phyloP scores from a whole-genome alignment of 2,888 invertebrate genomes.

The Synanthedon vespiformis region DNA sequence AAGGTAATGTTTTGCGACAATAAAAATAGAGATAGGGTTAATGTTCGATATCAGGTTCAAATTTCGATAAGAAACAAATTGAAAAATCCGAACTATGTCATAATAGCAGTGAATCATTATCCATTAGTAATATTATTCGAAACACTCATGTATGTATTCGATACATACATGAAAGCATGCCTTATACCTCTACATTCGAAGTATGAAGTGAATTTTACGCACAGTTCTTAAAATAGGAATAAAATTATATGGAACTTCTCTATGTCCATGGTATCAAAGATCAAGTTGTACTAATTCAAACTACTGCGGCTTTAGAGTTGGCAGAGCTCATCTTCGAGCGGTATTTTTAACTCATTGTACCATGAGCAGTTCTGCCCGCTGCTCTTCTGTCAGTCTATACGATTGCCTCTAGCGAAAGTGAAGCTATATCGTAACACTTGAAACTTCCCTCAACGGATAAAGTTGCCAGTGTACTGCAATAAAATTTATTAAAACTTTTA shows the following conservation, averaged over 20 bases:
- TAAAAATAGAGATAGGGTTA: conserved; percentile 9
- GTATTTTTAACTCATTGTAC: conserved; percentile 70
- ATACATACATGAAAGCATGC: too few relatives aligned
- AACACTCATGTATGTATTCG: too few relatives aligned
- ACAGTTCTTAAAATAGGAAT: conserved; percentile 11
- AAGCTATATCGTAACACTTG: conserved; percentile 21
- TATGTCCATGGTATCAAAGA: conserved; percentile 46
- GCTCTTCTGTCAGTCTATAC: conserved; percentile 53
- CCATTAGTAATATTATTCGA: too few relatives aligned
- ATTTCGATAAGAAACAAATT: neutral
- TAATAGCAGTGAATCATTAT: too few relatives aligned
- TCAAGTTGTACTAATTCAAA: conserved; percentile 54
- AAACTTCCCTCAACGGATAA: neutral
- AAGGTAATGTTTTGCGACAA: conserved; percentile 6
- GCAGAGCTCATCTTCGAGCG: conserved; percentile 67
- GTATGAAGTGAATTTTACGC: conserved; percentile 1
- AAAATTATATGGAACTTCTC: conserved; percentile 26
- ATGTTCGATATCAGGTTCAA: conserved; percentile 16
- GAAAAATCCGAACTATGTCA: too few relatives aligned
- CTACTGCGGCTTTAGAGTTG: conserved; percentile 48
- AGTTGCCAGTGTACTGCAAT: neutral
- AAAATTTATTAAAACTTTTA: neutral
- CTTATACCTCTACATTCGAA: neutral
- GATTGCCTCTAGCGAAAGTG: conserved; percentile 56
- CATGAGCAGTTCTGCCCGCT: conserved; percentile 53